Conservation (phyloP, 2,888 invertebrate species). For the Volucella zonaria region DNA sequence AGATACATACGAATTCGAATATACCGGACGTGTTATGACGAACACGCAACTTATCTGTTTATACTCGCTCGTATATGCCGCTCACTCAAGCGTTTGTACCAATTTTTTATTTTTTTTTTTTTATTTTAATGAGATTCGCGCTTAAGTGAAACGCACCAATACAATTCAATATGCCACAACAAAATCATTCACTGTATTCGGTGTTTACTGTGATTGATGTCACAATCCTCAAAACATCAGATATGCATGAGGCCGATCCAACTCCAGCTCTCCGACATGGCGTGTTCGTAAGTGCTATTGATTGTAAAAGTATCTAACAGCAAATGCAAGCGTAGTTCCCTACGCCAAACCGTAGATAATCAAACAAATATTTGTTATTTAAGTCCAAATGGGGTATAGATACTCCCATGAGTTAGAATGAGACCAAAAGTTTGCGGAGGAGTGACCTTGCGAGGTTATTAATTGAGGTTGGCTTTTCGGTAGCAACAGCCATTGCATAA, state of each 20-base stretch:
- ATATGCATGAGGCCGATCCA: no score
- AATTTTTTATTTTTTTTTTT: slow-evolving; percentile 2
- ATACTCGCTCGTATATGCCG: not conserved
- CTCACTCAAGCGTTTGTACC: slow-evolving; percentile 28
- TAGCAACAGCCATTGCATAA: slow-evolving; percentile 31
- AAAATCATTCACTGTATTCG: not conserved
- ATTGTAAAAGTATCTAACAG: no score
- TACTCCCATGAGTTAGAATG: no score
- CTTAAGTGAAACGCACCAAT: not conserved
- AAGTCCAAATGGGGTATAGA: no score
- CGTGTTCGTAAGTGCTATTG: no score
- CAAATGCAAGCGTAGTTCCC: no score
- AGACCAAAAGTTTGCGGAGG: slow-evolving; percentile 2
- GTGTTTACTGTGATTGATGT: no score
- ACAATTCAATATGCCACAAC: not conserved
- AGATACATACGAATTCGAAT: not conserved
- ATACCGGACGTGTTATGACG: slow-evolving; percentile 6
- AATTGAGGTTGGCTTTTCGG: slow-evolving; percentile 25
- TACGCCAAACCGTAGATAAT: no score
- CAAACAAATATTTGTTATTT: no score
- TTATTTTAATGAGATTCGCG: not conserved
- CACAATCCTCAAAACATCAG: no score
- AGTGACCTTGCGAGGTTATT: slow-evolving; percentile 42
- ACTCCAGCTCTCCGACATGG: no score
- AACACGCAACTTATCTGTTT: slow-evolving; percentile 19